Evolutionary conservation across 2,113 vertebrate species (phyloP).

Genomic region (human): DNA sequence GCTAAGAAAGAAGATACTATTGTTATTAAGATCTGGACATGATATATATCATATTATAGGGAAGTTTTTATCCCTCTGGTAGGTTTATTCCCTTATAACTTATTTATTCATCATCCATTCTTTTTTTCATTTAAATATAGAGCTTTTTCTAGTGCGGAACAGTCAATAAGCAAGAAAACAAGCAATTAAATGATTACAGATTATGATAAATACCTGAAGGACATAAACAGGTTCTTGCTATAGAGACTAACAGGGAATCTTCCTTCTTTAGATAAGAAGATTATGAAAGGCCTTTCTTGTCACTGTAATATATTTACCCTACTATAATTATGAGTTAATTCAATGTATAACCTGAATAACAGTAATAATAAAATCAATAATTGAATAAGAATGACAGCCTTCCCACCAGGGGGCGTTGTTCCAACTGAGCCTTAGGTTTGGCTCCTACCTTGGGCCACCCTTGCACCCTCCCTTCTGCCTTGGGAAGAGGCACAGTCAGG

Average conservation of each 20-base stretch:
- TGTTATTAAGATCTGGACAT: constrained; percentile 18
- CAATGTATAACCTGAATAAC: neutral
- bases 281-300: neutral
- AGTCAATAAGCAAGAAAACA: constrained; percentile 18
- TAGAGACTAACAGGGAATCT: neutral
- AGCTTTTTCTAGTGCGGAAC: neutral
- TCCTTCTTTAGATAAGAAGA: neutral
- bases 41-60: neutral
- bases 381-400: constrained; percentile 30
- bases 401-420: constrained; percentile 64
- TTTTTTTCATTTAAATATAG: constrained; percentile 18
- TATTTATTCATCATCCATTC: neutral
- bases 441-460: neutral
- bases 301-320: constrained; percentile 30
- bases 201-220: constrained; percentile 18
- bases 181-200: constrained; percentile 31
- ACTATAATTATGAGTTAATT: constrained; percentile 45
- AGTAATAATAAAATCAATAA: neutral
- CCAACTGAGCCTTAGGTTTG: constrained; percentile 13
- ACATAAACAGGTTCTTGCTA: constrained; percentile 27
- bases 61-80: neutral
- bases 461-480: neutral
- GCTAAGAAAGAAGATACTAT: neutral
- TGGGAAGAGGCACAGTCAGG: constrained; percentile 25
- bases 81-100: neutral